These are phyloP conservation scores for Pseudorhombus dupliciocellatus DNA, from an alignment of 2,113 vertebrate genomes.

Conservation along the genomic window DNA sequence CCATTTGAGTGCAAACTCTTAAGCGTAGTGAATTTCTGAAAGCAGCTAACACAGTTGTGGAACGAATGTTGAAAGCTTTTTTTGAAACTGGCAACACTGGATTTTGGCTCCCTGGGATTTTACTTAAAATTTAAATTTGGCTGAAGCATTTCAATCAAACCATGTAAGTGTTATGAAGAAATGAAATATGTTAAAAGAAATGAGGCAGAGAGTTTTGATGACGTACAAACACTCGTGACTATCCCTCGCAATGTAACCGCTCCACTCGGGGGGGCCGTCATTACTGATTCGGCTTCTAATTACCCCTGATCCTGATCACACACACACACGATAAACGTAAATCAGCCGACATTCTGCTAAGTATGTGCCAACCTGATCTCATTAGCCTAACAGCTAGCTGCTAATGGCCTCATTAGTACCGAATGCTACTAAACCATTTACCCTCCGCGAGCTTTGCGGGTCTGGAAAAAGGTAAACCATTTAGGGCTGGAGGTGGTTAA, in stretches of 20 bases:
- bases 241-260: neutral
- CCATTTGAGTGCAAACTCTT: neutral
- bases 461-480: conserved; percentile 44
- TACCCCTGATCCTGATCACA: conserved; percentile 39
- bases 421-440: conserved; percentile 62
- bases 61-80: no score
- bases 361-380: conserved; percentile 55
- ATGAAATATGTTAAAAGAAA: neutral
- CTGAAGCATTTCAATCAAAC: neutral
- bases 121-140: neutral
- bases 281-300: conserved; percentile 20
- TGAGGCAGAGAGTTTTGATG: neutral
- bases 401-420: conserved; percentile 59
- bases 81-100: neutral
- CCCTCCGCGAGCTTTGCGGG: conserved; percentile 28
- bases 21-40: no score
- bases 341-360: conserved; percentile 26
- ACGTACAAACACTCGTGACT: neutral
- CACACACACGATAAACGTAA: conserved; percentile 2
- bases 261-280: conserved; percentile 8
- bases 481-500: conserved; percentile 37
- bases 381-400: conserved; percentile 61
- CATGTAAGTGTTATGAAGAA: neutral
- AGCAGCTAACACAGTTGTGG: no score
- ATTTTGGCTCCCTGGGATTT: no score